Evolutionary conservation across 2,797 vertebrate genomes (phyloP).

Genomic region (Eospalax fontanierii): DNA sequence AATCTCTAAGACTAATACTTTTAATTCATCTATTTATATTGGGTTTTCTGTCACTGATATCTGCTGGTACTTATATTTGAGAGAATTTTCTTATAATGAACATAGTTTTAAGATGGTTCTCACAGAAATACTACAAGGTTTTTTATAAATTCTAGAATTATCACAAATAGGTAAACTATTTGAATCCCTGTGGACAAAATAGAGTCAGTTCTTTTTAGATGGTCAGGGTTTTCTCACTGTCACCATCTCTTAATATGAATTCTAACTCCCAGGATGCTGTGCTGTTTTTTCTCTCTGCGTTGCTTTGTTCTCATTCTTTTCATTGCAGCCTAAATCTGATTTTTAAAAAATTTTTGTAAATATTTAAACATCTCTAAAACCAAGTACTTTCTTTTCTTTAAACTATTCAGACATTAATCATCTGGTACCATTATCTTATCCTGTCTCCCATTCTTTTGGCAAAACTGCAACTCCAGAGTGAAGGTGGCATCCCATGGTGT

Average conservation of each 20-base stretch:
- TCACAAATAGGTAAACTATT: neutral
- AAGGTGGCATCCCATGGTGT: neutral
- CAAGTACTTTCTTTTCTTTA: neutral
- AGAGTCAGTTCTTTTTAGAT: neutral
- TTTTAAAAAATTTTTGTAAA: neutral
- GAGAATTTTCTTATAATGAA: conserved; percentile 49
- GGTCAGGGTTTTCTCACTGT: neutral
- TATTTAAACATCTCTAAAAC: conserved; percentile 45
- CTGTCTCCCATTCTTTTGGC: neutral
- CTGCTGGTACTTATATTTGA: neutral
- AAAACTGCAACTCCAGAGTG: neutral
- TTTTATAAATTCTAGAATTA: neutral
- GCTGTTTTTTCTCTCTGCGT: neutral
- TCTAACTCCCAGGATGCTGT: neutral
- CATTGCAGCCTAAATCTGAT: neutral
- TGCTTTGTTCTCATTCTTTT: neutral
- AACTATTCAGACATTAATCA: neutral
- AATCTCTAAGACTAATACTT: conserved; percentile 40
- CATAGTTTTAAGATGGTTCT: neutral
- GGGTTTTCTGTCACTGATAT: conserved; percentile 9
- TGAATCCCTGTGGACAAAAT: neutral
- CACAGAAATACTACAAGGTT: neutral
- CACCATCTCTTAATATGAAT: neutral
- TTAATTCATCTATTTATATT: conserved; percentile 44
- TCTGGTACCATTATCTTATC: neutral